Evolutionary conservation across 2,888 invertebrate species (phyloP).

Genomic region (Patella pellucida): DNA sequence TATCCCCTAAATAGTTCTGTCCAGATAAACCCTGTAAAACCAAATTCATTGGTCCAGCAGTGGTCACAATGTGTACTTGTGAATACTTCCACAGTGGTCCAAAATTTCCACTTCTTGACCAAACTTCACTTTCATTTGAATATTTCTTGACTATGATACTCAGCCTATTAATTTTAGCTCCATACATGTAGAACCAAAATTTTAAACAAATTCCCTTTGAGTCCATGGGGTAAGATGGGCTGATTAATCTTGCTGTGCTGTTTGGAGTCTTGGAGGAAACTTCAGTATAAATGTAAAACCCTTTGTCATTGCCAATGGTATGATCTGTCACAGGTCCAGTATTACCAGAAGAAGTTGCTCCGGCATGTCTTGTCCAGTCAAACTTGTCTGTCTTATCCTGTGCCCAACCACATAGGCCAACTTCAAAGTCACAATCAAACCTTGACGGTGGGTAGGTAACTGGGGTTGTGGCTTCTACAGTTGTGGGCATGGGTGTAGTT

Average conservation of each 20-base stretch:
- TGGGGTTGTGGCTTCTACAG: slow-evolving; percentile 36
- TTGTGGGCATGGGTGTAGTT: slow-evolving; percentile 34
- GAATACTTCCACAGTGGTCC: slow-evolving; percentile 62
- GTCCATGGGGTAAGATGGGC: slow-evolving; percentile 37
- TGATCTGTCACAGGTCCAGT: slow-evolving; percentile 66
- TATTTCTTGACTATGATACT: slow-evolving; percentile 47
- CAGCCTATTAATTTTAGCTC: slow-evolving; percentile 59
- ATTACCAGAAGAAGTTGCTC: slow-evolving; percentile 41
- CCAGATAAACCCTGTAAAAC: slow-evolving; percentile 59
- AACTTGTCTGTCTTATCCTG: slow-evolving; percentile 61
- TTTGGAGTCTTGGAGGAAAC: slow-evolving; percentile 42
- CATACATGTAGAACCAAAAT: slow-evolving; percentile 70
- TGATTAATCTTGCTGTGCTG: slow-evolving; percentile 54
- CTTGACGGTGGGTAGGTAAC: slow-evolving; percentile 49
- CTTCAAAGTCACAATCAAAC: slow-evolving; percentile 64
- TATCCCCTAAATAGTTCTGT: slow-evolving; percentile 46
- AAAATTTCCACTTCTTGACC: slow-evolving; percentile 56
- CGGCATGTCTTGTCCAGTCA: slow-evolving; percentile 56
- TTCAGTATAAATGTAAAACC: slow-evolving; percentile 59
- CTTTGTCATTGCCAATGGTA: slow-evolving; percentile 54
- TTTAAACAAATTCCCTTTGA: slow-evolving; percentile 57
- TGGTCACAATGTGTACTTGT: slow-evolving; percentile 46
- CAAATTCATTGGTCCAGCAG: slow-evolving; percentile 41
- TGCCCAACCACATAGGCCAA: slow-evolving; percentile 56
- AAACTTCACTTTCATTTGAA: slow-evolving; percentile 33